These are phyloP conservation scores for Leptopilina syphax DNA, from an alignment of 2,888 invertebrate species.

Conservation along the genomic window DNA sequence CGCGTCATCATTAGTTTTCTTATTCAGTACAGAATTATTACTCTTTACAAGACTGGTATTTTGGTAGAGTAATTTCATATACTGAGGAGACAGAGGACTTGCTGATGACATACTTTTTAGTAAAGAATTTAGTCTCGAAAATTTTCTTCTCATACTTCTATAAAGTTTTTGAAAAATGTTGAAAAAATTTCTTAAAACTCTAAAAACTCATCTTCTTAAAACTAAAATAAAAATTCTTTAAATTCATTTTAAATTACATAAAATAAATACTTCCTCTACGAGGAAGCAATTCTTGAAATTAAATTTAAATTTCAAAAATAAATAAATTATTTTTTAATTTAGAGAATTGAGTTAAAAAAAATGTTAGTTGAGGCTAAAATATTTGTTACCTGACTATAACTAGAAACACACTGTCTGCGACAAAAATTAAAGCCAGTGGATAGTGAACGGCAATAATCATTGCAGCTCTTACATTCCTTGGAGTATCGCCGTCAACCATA, in stretches of 20 bases:
- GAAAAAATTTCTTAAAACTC: no score
- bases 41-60: not conserved
- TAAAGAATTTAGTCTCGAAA: constrained; percentile 54
- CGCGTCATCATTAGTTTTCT: constrained; percentile 35
- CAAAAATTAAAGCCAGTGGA: constrained; percentile 45
- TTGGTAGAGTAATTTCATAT: constrained; percentile 42
- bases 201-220: no score
- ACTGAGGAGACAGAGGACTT: constrained; percentile 55
- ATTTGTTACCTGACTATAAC: constrained; percentile 57
- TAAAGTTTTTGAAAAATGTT: not conserved
- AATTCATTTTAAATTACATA: not conserved
- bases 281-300: no score
- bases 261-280: no score
- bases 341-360: not conserved
- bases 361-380: not conserved
- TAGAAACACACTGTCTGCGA: constrained; percentile 54
- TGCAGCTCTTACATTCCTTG: constrained; percentile 12
- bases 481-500: not conserved
- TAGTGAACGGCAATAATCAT: constrained; percentile 42
- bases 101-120: constrained; percentile 57
- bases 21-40: not conserved
- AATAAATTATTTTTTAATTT: no score
- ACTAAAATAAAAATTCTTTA: not conserved
- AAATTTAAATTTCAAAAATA: no score
- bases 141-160: constrained; percentile 51